Percentiles rank a stretch among this genome's conserved stretches.
Evolutionary conservation across 2,797 vertebrate genomes (phyloP).

Genomic region (Basileuterus tristriatus): DNA sequence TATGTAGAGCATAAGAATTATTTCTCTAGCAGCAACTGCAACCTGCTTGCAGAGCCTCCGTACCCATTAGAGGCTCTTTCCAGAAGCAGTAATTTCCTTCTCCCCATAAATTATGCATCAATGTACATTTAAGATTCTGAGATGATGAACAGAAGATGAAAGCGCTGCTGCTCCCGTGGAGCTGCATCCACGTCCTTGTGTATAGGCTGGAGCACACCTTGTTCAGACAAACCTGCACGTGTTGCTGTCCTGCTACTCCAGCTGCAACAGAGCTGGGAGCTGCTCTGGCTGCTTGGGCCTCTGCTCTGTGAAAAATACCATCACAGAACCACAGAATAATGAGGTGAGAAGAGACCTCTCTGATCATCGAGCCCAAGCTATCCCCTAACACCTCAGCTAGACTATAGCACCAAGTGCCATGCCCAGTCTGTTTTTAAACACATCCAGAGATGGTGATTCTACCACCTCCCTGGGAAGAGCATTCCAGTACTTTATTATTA

Average conservation of each 20-base stretch:
- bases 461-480: neutral
- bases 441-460: neutral
- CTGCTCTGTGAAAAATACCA: neutral
- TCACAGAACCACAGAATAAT: neutral
- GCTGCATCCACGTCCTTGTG: neutral
- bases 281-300: neutral
- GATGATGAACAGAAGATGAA: constrained; percentile 55
- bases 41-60: constrained; percentile 32
- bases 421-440: neutral
- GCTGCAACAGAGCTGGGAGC: neutral
- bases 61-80: constrained; percentile 64
- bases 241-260: neutral
- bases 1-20: constrained; percentile 57
- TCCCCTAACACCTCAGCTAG: neutral
- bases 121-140: constrained; percentile 47
- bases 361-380: neutral
- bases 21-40: constrained; percentile 29
- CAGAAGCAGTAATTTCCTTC: constrained; percentile 64
- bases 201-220: neutral
- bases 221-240: neutral
- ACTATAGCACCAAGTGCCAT: neutral
- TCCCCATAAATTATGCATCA: constrained; percentile 71
- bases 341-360: neutral
- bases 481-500: neutral
- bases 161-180: neutral